Conservation (phyloP, 1,140 invertebrate species). For the Euschistus heros region DNA sequence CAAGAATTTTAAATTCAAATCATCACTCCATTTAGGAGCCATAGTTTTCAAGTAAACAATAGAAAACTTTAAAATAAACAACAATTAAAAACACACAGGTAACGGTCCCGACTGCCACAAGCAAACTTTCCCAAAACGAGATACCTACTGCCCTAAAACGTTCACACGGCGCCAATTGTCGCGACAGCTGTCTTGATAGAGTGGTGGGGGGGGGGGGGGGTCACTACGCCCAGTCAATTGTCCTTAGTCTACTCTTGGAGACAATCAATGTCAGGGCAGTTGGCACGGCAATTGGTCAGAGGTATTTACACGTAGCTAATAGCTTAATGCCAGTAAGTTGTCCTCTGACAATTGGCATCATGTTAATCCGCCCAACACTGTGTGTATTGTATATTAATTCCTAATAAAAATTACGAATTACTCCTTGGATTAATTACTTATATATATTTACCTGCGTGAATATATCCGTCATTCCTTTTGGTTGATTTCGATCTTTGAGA, state of each 20-base stretch:
- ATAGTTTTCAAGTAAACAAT: background rate
- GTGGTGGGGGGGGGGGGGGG: background rate
- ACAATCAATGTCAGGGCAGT: background rate
- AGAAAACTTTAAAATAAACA: background rate
- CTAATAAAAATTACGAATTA: too few species aligned
- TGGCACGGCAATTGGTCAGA: background rate
- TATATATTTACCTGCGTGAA: background rate
- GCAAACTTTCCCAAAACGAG: too few species aligned
- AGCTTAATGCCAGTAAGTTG: background rate
- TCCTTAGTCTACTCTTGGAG: too few species aligned
- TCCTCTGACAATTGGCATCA: background rate
- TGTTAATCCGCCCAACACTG: too few species aligned
- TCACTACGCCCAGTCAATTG: background rate
- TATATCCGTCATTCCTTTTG: background rate
- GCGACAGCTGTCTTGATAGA: background rate
- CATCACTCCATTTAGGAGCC: background rate
- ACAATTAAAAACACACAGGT: background rate
- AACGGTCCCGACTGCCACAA: background rate
- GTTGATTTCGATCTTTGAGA: background rate
- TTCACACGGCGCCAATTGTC: background rate
- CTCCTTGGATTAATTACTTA: background rate
- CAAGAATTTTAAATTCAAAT: constrained; percentile 9
- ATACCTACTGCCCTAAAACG: background rate
- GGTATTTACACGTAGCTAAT: background rate
- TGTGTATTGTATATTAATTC: too few species aligned